Conservation (phyloP, 2,113 vertebrate species). For the Caretta caretta region DNA sequence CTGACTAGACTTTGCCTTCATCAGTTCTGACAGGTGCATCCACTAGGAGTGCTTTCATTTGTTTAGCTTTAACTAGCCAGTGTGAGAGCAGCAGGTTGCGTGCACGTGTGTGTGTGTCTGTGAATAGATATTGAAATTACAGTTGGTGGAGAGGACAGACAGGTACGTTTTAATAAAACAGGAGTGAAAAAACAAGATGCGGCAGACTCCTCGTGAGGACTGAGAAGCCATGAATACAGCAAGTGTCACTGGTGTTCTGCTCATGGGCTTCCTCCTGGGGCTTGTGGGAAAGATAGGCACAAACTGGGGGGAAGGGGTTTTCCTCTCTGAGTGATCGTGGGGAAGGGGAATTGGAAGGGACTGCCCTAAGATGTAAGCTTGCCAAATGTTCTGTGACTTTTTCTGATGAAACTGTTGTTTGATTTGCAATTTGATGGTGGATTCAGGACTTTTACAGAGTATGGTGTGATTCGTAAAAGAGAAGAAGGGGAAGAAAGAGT, state of each 20-base stretch:
- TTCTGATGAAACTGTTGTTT: background rate
- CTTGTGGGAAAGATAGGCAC: background rate
- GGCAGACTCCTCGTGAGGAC: accelerated
- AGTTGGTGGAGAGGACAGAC: constrained; percentile 7
- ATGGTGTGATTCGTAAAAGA: background rate
- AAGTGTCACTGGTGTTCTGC: background rate
- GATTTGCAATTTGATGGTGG: background rate
- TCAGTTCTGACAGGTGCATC: constrained; percentile 15
- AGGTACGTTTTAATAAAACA: constrained; percentile 52
- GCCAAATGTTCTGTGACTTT: background rate
- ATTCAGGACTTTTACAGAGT: background rate
- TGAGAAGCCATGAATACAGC: background rate
- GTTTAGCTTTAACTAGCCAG: background rate
- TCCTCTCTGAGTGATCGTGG: background rate
- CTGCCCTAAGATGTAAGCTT: constrained; percentile 25
- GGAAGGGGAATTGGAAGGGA: constrained; percentile 20
- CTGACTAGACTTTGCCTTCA: background rate
- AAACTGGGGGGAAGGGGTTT: background rate
- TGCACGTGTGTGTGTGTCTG: background rate
- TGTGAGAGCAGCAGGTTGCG: background rate
- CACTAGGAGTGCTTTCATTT: background rate
- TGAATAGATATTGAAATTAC: background rate
- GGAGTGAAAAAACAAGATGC: background rate
- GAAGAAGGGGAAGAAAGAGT: no score
- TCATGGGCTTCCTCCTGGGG: background rate